A percentile compares a stretch with the other conserved stretches of the same genome.
Conservation (phyloP, 2,888 invertebrate genomes). For the Leptothorax acervorum region DNA sequence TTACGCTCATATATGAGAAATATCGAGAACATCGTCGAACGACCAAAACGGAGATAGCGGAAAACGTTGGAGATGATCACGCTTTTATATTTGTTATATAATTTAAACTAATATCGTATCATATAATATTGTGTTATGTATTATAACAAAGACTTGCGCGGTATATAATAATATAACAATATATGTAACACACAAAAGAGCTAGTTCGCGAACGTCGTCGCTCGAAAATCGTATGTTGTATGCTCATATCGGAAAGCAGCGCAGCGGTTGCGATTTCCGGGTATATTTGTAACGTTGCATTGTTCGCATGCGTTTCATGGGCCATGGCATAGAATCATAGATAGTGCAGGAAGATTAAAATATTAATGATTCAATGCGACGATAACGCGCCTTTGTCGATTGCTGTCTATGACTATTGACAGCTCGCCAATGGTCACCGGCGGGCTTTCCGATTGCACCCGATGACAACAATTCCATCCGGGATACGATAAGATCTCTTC, state of each 20-base stretch:
- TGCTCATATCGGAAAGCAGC: background rate
- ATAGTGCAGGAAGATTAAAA: background rate
- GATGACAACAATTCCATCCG: conserved; percentile 22
- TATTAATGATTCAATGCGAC: conserved; percentile 26
- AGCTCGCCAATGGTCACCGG: conserved; percentile 16
- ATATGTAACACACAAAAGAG: background rate
- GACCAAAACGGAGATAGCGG: background rate
- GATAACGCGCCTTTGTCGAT: conserved; percentile 16
- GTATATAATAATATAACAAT: background rate
- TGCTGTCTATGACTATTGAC: conserved; percentile 20
- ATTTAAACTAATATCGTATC: background rate
- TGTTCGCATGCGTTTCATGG: background rate
- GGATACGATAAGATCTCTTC: conserved; percentile 10
- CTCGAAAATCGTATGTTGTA: background rate
- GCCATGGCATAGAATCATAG: background rate
- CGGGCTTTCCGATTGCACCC: background rate
- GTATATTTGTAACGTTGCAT: background rate
- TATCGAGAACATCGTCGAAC: background rate
- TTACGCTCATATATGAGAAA: conserved; percentile 9
- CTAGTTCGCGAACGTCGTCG: background rate
- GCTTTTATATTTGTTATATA: conserved; percentile 2
- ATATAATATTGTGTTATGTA: background rate
- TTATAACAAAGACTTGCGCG: background rate
- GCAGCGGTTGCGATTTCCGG: background rate
- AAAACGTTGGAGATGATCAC: background rate